Percentiles rank a stretch among this genome's conserved stretches.
Evolutionary conservation across 2,888 invertebrate genomes (phyloP).

Genomic region (Melipona bicolor): DNA sequence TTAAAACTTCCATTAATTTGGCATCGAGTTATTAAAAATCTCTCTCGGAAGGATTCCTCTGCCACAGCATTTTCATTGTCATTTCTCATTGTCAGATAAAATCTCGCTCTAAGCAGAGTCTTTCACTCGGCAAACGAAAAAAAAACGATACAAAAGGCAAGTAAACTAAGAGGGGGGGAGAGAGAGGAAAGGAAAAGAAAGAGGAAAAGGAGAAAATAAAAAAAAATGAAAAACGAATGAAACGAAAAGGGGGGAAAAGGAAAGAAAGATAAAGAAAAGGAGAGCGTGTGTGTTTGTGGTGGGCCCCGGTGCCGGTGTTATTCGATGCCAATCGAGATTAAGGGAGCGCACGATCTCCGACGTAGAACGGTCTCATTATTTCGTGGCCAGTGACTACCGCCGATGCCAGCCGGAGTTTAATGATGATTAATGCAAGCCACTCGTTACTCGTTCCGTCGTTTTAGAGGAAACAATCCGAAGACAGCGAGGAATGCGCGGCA

Average conservation of each 20-base stretch:
- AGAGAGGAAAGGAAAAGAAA: too few relatives aligned
- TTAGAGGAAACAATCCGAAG: conserved; percentile 45
- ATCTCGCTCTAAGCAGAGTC: conserved; percentile 1
- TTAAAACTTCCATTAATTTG: background rate
- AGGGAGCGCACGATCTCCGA: conserved; percentile 47
- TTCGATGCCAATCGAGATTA: conserved; percentile 68
- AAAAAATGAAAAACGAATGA: background rate
- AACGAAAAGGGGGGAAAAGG: background rate
- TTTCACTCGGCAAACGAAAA: conserved; percentile 16
- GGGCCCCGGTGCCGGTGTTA: conserved; percentile 56
- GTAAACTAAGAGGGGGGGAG: too few relatives aligned
- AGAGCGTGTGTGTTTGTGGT: conserved; percentile 39
- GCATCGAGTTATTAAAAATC: conserved; percentile 6
- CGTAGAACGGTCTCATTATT: conserved; percentile 66
- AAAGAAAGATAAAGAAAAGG: background rate
- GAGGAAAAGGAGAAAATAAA: background rate
- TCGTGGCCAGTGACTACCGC: conserved; percentile 54
- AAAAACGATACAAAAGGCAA: background rate
- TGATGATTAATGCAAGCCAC: conserved; percentile 64
- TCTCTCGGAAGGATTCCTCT: conserved; percentile 11
- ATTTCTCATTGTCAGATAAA: conserved; percentile 12
- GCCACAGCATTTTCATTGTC: background rate
- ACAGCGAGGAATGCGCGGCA: conserved; percentile 40
- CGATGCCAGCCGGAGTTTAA: conserved; percentile 48
- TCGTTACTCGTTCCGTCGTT: conserved; percentile 51